Evolutionary conservation across 2,888 invertebrate species (phyloP).

Genomic region (Candidula unifasciata): DNA sequence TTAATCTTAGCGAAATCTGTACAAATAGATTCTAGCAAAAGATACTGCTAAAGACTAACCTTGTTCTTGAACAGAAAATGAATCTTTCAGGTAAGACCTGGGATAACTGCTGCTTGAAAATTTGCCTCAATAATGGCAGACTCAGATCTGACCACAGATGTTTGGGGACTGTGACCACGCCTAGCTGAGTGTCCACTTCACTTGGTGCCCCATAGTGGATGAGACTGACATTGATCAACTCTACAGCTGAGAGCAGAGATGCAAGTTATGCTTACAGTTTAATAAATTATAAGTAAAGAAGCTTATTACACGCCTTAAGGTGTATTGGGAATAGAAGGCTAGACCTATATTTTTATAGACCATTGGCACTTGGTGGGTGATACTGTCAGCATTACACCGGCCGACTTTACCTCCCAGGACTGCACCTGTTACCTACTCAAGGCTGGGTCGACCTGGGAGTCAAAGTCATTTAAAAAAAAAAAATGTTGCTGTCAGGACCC

Average conservation of each 20-base stretch:
- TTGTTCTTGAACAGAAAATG: slow-evolving; percentile 41
- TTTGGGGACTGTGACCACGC: slow-evolving; percentile 25
- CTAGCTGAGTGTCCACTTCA: slow-evolving; percentile 35
- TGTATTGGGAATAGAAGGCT: too few species aligned
- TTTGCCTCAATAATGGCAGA: slow-evolving; percentile 28
- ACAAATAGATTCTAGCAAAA: background rate
- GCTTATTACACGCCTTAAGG: too few species aligned
- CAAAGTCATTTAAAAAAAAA: too few species aligned
- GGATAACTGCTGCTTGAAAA: slow-evolving; percentile 37
- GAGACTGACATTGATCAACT: slow-evolving; percentile 38
- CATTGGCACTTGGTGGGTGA: too few species aligned
- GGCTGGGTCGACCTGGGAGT: too few species aligned
- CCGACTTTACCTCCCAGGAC: too few species aligned
- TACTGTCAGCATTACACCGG: too few species aligned
- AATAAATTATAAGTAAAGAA: too few species aligned
- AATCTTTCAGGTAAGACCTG: slow-evolving; percentile 46
- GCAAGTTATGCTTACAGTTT: too few species aligned
- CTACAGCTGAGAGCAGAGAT: slow-evolving; percentile 13
- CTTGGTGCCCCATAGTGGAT: slow-evolving; percentile 31
- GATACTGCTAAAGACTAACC: slow-evolving; percentile 8
- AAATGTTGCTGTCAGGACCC: too few species aligned
- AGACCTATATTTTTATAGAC: too few species aligned
- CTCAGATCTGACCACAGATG: slow-evolving; percentile 31
- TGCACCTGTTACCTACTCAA: too few species aligned
- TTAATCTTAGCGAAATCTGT: background rate